A percentile compares a stretch with the other conserved stretches of the same genome.
phyloP scores from a whole-genome alignment of 1,140 invertebrate genomes.

The Drosophila kohkoa region DNA sequence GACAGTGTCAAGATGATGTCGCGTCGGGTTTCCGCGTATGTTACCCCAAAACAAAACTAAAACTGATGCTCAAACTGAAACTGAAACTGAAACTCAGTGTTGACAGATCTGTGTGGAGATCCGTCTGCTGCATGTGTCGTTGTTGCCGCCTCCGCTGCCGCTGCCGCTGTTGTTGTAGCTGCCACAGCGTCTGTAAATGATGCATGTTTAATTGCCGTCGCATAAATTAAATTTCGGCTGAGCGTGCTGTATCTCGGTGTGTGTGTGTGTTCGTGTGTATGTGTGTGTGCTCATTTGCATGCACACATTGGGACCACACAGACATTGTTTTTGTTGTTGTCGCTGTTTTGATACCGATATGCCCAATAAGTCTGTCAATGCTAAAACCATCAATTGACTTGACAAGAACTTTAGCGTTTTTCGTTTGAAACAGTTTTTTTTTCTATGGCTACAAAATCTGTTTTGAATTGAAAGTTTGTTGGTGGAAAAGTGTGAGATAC shows the following conservation, averaged over 20 bases:
- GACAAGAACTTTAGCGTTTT: conserved; percentile 35
- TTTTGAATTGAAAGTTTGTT: not conserved
- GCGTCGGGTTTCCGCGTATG: conserved; percentile 38
- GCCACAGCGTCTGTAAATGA: conserved; percentile 73
- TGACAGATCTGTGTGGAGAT: conserved; percentile 76
- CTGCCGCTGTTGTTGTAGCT: not conserved
- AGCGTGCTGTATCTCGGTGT: conserved; percentile 34
- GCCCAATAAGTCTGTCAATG: conserved; percentile 55
- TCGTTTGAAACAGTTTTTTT: conserved; percentile 21
- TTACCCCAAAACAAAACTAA: conserved; percentile 18
- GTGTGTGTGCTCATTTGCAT: conserved; percentile 54
- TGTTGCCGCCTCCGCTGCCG: conserved; percentile 67
- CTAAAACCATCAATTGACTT: conserved; percentile 40
- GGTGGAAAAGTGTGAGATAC: conserved; percentile 4
- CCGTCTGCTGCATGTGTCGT: conserved; percentile 58
- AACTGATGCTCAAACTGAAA: not conserved
- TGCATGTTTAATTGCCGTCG: conserved; percentile 81
- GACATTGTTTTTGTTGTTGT: conserved; percentile 44
- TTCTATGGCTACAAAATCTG: not conserved
- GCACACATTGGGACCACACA: conserved; percentile 57
- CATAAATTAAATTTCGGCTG: conserved; percentile 80
- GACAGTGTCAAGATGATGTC: conserved; percentile 66
- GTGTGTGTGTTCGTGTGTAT: conserved; percentile 33
- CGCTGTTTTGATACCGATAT: conserved; percentile 27
- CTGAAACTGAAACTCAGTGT: conserved; percentile 47